phyloP scores from a whole-genome alignment of 2,888 invertebrate genomes.

The Elgonia sp. region DNA sequence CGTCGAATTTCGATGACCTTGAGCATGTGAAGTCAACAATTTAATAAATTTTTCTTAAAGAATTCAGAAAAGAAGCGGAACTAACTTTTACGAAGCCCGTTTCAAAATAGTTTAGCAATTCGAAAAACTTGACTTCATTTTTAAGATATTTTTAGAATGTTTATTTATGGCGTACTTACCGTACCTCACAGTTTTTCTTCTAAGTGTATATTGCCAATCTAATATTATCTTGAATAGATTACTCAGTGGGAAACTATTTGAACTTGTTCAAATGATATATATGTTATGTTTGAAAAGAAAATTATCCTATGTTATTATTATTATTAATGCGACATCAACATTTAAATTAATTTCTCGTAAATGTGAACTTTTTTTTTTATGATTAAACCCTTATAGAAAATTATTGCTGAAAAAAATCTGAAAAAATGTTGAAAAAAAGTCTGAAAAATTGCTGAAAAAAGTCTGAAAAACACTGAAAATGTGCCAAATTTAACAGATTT shows the following conservation, averaged over 20 bases:
- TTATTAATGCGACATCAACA: too few relatives aligned
- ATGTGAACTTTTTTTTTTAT: too few relatives aligned
- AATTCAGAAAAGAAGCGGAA: not conserved
- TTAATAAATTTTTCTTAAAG: constrained; percentile 5
- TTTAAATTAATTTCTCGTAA: too few relatives aligned
- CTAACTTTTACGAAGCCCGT: not conserved
- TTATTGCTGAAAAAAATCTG: too few relatives aligned
- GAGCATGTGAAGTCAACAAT: constrained; percentile 2
- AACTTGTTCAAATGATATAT: too few relatives aligned
- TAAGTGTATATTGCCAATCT: constrained; percentile 55
- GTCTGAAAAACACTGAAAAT: too few relatives aligned
- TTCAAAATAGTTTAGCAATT: constrained; percentile 19
- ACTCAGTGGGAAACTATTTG: constrained; percentile 15
- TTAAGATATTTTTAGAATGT: constrained; percentile 62
- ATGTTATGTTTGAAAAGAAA: too few relatives aligned
- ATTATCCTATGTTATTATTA: too few relatives aligned
- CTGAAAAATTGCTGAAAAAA: too few relatives aligned
- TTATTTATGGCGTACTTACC: constrained; percentile 56
- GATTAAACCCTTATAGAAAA: too few relatives aligned
- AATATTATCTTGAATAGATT: constrained; percentile 64
- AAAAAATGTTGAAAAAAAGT: too few relatives aligned
- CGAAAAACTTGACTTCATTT: constrained; percentile 48
- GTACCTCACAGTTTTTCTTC: constrained; percentile 56
- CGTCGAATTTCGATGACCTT: not conserved
- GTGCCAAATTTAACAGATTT: too few relatives aligned